These are phyloP conservation scores for Trichoplusia ni DNA, from an alignment of 1,140 invertebrate genomes.

Conservation along the genomic window DNA sequence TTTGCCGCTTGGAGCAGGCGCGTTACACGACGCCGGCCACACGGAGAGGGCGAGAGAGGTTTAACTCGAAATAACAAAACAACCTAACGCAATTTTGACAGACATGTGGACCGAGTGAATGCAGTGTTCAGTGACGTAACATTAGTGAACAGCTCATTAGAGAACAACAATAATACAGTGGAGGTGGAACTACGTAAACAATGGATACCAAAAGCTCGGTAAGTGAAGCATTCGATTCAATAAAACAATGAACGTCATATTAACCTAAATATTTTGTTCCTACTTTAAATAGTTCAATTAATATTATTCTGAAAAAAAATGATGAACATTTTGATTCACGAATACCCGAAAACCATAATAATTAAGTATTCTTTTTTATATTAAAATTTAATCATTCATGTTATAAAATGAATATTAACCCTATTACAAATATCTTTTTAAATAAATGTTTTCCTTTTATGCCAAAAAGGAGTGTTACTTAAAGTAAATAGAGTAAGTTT, in stretches of 20 bases:
- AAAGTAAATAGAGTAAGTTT: too few species aligned
- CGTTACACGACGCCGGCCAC: conserved; percentile 65
- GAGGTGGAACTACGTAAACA: conserved; percentile 53
- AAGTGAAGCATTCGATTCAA: conserved; percentile 44
- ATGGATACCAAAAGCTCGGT: conserved; percentile 75
- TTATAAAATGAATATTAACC: too few species aligned
- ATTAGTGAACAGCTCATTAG: conserved; percentile 55
- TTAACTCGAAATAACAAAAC: conserved; percentile 54
- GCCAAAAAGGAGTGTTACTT: too few species aligned
- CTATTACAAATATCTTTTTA: too few species aligned
- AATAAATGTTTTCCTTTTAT: too few species aligned
- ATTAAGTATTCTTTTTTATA: too few species aligned
- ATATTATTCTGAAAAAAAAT: too few species aligned
- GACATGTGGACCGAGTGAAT: conserved; percentile 75
- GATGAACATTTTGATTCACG: too few species aligned
- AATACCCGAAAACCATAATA: too few species aligned
- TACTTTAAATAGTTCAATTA: too few species aligned
- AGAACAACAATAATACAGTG: conserved; percentile 50
- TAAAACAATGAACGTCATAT: conserved; percentile 13
- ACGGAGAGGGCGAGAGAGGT: conserved; percentile 82
- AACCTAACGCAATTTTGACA: conserved; percentile 52
- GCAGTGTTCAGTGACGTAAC: conserved; percentile 76
- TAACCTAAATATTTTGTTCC: too few species aligned
- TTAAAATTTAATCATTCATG: too few species aligned
- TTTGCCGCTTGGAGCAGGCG: conserved; percentile 80